Percentiles rank a stretch among this genome's conserved stretches.
Evolutionary conservation across 1,140 invertebrate genomes (phyloP).

Genomic region (Hestina assimilis): DNA sequence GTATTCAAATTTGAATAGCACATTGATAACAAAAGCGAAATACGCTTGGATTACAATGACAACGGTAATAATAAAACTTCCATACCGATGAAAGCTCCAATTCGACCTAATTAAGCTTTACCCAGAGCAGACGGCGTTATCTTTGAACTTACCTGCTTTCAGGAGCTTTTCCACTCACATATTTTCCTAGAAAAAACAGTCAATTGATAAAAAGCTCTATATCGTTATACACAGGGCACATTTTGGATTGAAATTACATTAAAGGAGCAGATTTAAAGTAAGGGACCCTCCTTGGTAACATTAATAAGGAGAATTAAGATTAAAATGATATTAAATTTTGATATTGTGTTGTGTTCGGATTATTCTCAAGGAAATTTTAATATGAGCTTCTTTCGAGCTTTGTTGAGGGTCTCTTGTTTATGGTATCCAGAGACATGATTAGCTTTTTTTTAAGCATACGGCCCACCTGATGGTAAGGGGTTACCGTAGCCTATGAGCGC

Average conservation of each 20-base stretch:
- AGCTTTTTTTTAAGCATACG: too few species aligned
- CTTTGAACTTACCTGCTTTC: constrained; percentile 68
- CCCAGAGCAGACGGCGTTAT: constrained; percentile 53
- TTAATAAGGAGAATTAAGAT: constrained; percentile 77
- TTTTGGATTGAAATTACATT: constrained; percentile 1
- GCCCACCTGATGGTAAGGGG: too few species aligned
- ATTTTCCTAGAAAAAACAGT: constrained; percentile 30
- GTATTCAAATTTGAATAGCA: too few species aligned
- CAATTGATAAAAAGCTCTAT: constrained; percentile 22
- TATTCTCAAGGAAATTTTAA: constrained; percentile 76
- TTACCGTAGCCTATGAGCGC: too few species aligned
- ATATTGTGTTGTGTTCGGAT: constrained; percentile 76
- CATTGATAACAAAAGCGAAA: not conserved
- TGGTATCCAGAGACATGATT: not conserved
- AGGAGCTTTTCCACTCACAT: constrained; percentile 41
- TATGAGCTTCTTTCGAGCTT: constrained; percentile 58
- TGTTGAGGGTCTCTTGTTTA: constrained; percentile 23
- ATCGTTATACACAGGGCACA: not conserved
- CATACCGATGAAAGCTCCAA: constrained; percentile 25
- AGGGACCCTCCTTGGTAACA: constrained; percentile 56
- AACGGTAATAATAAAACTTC: constrained; percentile 14
- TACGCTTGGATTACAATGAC: not conserved
- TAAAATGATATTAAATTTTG: constrained; percentile 78
- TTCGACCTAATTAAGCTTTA: constrained; percentile 61
- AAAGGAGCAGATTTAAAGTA: constrained; percentile 37